These are phyloP conservation scores for Chunga burmeisteri DNA, from an alignment of 2,113 vertebrate genomes.

Conservation along the genomic window DNA sequence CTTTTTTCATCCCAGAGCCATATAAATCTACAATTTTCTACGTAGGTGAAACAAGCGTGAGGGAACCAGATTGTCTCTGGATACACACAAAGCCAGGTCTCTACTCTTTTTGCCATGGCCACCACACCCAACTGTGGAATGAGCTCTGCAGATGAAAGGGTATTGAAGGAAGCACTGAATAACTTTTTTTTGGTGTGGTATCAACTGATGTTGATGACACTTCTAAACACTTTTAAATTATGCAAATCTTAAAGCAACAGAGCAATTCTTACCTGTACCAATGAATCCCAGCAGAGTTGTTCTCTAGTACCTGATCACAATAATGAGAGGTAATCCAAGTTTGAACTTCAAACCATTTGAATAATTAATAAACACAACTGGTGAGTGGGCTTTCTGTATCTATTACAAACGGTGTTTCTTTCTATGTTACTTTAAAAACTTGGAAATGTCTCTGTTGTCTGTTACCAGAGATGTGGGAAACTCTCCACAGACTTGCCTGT, in stretches of 20 bases:
- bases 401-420: not conserved
- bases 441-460: not conserved
- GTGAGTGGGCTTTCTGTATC: not conserved
- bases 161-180: not conserved
- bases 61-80: not conserved
- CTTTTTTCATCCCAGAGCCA: not conserved
- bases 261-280: not conserved
- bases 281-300: not conserved
- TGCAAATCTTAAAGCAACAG: not conserved
- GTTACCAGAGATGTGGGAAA: slow-evolving; percentile 25
- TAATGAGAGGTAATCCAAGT: not conserved
- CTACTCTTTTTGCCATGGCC: not conserved
- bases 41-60: not conserved
- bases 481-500: not conserved
- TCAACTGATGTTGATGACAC: not conserved
- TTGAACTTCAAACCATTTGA: not conserved
- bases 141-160: not conserved
- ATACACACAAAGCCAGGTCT: not conserved
- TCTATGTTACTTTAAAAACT: not conserved
- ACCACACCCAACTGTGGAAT: not conserved
- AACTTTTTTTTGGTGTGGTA: not conserved
- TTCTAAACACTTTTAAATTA: not conserved
- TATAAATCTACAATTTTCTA: not conserved
- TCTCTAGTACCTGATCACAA: not conserved
- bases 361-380: not conserved